Evolutionary conservation across 2,797 vertebrate genomes (phyloP).

Genomic region (Galagoides demidoff): DNA sequence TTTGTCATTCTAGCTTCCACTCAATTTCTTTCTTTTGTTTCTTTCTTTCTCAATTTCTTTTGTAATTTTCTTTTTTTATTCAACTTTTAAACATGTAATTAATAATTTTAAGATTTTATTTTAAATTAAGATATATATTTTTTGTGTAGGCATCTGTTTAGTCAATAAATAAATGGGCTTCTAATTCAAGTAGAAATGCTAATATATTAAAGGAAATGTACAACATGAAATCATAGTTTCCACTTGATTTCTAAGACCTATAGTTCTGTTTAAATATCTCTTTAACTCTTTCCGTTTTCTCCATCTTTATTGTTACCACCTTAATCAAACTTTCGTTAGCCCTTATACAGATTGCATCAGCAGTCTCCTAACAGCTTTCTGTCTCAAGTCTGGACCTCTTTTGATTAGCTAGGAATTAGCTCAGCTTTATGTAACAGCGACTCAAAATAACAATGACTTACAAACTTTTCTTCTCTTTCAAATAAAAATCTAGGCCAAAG

Average conservation of each 20-base stretch:
- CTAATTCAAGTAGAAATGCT: neutral
- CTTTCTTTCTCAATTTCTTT: neutral
- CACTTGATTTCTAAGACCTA: neutral
- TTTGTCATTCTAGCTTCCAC: neutral
- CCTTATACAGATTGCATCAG: neutral
- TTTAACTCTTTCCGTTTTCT: neutral
- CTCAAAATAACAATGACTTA: neutral
- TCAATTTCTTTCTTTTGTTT: neutral
- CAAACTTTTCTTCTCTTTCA: neutral
- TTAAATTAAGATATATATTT: slow-evolving; percentile 22
- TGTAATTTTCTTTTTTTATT: neutral
- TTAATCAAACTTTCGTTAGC: neutral
- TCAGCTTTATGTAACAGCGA: neutral
- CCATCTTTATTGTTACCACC: neutral
- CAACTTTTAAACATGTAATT: neutral
- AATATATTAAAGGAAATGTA: neutral
- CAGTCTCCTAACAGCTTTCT: slow-evolving; percentile 13
- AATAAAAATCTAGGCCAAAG: neutral
- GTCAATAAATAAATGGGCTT: neutral
- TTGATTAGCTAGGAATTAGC: neutral
- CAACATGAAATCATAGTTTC: neutral
- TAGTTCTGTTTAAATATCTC: neutral
- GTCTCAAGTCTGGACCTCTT: neutral
- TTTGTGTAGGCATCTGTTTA: neutral
- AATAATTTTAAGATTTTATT: slow-evolving; percentile 27